A percentile compares a stretch with the other conserved stretches of the same genome.
These are phyloP conservation scores for Drosophila rhopaloa DNA, from an alignment of 1,140 invertebrate genomes.

Conservation along the genomic window DNA sequence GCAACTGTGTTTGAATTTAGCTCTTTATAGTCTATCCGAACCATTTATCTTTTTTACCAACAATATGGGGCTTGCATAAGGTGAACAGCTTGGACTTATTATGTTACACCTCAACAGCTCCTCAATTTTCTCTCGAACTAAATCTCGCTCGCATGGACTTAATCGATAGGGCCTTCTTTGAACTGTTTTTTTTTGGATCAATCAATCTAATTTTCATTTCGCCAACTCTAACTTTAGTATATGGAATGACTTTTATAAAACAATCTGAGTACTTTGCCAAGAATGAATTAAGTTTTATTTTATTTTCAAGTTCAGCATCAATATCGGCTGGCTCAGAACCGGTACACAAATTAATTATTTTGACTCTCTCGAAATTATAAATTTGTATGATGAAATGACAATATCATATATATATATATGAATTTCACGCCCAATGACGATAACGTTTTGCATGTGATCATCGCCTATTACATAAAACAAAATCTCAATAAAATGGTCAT, in stretches of 20 bases:
- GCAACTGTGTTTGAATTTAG: constrained; percentile 23
- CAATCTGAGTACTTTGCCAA: background rate
- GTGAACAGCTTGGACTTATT: no score
- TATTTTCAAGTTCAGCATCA: constrained; percentile 1
- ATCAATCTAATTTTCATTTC: no score
- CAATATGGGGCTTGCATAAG: constrained; percentile 21
- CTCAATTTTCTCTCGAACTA: no score
- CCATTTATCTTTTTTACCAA: constrained; percentile 26
- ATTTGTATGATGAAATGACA: constrained; percentile 24
- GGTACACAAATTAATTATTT: constrained; percentile 1
- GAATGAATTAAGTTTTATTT: constrained; percentile 1
- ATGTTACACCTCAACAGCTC: no score
- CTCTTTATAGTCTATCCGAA: constrained; percentile 14
- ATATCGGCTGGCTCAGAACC: background rate
- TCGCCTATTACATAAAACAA: background rate
- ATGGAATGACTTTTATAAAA: constrained; percentile 18
- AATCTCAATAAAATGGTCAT: no score
- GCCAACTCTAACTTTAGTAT: no score
- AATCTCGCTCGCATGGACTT: no score
- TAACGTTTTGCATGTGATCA: background rate
- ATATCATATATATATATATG: constrained; percentile 29
- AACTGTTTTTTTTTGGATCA: no score
- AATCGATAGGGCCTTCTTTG: no score
- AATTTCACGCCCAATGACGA: constrained; percentile 29
- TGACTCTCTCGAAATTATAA: no score